Conservation (phyloP, 1,140 invertebrate genomes). For the Venustaconcha ellipsiformis region DNA sequence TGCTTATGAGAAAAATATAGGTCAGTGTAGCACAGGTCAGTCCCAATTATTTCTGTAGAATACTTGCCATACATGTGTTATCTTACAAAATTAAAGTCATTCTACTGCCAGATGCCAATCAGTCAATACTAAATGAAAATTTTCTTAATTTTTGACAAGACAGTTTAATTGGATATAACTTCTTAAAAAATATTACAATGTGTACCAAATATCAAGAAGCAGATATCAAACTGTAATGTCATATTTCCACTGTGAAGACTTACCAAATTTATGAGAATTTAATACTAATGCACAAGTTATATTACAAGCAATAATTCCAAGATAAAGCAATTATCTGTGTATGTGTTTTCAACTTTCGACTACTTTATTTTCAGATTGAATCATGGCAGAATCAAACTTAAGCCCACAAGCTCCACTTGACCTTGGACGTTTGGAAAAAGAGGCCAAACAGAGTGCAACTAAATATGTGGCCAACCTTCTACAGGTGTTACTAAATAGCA, state of each 20-base stretch:
- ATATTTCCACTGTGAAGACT: slow-evolving; percentile 2
- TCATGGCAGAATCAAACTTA: slow-evolving; percentile 33
- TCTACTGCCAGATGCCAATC: too few relatives aligned
- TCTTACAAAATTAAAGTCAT: too few relatives aligned
- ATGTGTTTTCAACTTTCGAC: background rate
- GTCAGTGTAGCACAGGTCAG: too few relatives aligned
- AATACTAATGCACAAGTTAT: background rate
- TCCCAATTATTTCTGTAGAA: too few relatives aligned
- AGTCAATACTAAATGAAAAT: too few relatives aligned
- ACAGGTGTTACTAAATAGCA: slow-evolving; percentile 49
- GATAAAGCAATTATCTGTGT: background rate
- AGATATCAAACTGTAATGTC: too few relatives aligned
- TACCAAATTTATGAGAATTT: background rate
- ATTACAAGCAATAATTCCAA: background rate
- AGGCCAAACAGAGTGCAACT: slow-evolving; percentile 85
- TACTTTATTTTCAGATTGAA: slow-evolving; percentile 30
- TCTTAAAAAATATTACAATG: too few relatives aligned
- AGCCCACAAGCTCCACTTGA: slow-evolving; percentile 60
- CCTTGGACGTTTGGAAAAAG: slow-evolving; percentile 75
- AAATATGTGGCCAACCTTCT: slow-evolving; percentile 95
- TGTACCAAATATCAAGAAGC: too few relatives aligned
- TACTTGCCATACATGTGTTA: too few relatives aligned
- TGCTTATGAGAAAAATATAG: too few relatives aligned
- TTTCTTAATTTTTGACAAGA: too few relatives aligned
- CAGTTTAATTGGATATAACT: too few relatives aligned